Evolutionary conservation across 2,888 invertebrate species (phyloP).

Genomic region (Drosophila anomalipes): DNA sequence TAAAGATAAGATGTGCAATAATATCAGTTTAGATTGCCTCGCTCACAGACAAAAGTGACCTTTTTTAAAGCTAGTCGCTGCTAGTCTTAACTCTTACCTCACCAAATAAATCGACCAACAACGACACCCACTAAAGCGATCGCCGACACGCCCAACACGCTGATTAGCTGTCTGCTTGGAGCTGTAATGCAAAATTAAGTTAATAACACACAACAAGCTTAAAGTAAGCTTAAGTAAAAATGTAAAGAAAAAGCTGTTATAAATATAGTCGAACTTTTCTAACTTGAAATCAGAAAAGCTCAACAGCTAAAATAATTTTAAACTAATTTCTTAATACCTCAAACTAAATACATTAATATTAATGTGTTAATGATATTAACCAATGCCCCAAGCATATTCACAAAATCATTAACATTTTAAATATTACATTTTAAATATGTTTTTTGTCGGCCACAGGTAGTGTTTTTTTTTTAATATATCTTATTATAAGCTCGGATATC

Average conservation of each 20-base stretch:
- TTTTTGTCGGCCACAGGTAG: not conserved
- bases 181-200: constrained; percentile 22
- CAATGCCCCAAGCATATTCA: not conserved
- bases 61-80: not conserved
- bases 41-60: not conserved
- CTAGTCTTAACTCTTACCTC: constrained; percentile 64
- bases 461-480: not conserved
- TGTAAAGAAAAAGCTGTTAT: not conserved
- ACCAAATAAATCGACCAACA: constrained; percentile 75
- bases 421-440: not conserved
- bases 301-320: not conserved
- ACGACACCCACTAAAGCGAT: constrained; percentile 68
- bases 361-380: not conserved
- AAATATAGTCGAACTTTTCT: not conserved
- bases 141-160: constrained; percentile 66
- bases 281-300: not conserved
- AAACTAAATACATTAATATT: not conserved
- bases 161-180: constrained; percentile 52
- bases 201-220: not conserved
- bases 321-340: not conserved
- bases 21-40: constrained; percentile 15
- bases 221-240: not conserved
- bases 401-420: not conserved
- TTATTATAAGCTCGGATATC: not conserved
- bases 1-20: constrained; percentile 29